Base-by-base conservation (phyloP, 2,888 invertebrate genomes). In the Drosophila limbata region DNA sequence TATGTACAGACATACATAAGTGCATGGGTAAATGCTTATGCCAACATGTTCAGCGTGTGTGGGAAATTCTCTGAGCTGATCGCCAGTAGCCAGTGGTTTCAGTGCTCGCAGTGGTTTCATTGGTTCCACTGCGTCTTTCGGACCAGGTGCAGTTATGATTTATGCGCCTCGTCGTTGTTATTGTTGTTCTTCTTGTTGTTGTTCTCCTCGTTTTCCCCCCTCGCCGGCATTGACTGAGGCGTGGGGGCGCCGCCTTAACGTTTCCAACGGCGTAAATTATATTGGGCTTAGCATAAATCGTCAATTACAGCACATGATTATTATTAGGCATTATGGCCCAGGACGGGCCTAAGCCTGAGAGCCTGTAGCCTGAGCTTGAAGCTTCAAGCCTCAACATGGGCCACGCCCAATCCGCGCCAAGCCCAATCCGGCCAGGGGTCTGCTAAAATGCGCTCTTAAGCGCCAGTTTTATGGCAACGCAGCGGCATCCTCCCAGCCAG, bases 101-200 rank as follows among this genome's bases (percentile, higher is more conserved):
- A n/a, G 17, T 68, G 56, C 50, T 42, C 28, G n/a, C 51, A 21
- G 11, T 19, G 39, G 51, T 59, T 40, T 65, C 61, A 17, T 15
- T 66, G 56, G 53, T 37, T 48, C 17, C 56, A 39, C 25, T 53
- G 21, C 17, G 55, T 17, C 55, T 44, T 55, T 50, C 35, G 13
- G 59, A 62, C 85, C 85, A 86, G 89, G 89, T 86, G 85, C 88
- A 89, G 89, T 86, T 88, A 85, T 89, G 85, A 86, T 86, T 86
- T 86, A 86, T 89, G 73, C 68, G 63, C 48, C 56, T 66, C 59
- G 56, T 35, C 56, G 50, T 62, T 37, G 59, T 50, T 40, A 25
- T 13, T 42, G 25, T 42, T 35, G 40, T 42, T 59, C 31, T 21
- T 33, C 10, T 13, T 42, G 25, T 42, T 35, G 40, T 42, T 59